These are phyloP conservation scores for Hedychridium roseum DNA, from an alignment of 2,888 invertebrate species.

Conservation along the genomic window DNA sequence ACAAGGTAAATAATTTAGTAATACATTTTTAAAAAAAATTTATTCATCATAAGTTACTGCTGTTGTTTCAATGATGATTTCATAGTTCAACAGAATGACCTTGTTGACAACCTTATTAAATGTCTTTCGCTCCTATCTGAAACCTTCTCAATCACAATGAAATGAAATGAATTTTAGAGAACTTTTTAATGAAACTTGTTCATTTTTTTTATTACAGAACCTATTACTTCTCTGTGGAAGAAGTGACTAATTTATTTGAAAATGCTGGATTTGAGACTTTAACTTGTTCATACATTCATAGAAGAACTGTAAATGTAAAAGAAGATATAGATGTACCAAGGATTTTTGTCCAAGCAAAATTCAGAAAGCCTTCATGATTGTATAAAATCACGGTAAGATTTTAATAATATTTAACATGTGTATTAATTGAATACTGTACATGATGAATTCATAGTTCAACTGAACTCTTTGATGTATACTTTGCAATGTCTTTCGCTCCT, in stretches of 20 bases:
- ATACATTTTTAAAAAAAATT: too few species aligned
- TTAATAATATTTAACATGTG: conserved; percentile 8
- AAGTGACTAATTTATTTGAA: conserved; percentile 72
- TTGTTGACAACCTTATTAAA: conserved; percentile 28
- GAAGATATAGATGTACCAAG: conserved; percentile 91
- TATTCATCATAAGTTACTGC: not conserved
- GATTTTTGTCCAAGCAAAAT: conserved; percentile 93
- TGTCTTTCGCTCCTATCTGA: conserved; percentile 45
- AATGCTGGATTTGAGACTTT: conserved; percentile 76
- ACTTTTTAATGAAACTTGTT: not conserved
- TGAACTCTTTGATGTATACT: conserved; percentile 54
- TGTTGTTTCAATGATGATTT: conserved; percentile 34
- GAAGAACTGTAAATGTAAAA: conserved; percentile 91
- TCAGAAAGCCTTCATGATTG: conserved; percentile 65
- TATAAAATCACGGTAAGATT: conserved; percentile 1
- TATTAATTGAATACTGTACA: not conserved
- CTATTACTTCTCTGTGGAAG: conserved; percentile 82
- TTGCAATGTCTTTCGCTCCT: conserved; percentile 66
- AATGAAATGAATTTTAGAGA: too few species aligned
- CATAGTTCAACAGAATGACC: conserved; percentile 43
- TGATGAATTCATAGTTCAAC: conserved; percentile 60
- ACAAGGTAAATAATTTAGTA: conserved; percentile 72
- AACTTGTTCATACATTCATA: conserved; percentile 80
- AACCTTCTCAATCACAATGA: too few species aligned
- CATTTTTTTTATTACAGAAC: conserved; percentile 67